These are phyloP conservation scores for Ceramica pisi DNA, from an alignment of 2,888 invertebrate species.

Conservation along the genomic window DNA sequence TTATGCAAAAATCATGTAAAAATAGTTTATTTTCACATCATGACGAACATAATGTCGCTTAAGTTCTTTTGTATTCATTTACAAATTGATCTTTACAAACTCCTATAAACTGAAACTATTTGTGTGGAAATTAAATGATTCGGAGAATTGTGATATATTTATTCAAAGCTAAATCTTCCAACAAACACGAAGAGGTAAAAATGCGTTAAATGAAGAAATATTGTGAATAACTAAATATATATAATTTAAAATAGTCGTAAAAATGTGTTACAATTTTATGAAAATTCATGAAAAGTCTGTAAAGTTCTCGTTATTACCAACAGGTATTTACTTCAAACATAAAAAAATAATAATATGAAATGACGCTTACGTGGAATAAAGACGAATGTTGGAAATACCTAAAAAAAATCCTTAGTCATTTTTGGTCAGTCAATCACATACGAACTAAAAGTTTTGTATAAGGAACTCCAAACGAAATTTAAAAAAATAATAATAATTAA, in stretches of 20 bases:
- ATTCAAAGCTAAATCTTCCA: slow-evolving; percentile 15
- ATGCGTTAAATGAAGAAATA: background rate
- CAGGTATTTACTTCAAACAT: slow-evolving; percentile 5
- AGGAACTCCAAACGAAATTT: background rate
- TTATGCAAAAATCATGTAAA: background rate
- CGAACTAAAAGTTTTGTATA: background rate
- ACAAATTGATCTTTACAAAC: slow-evolving; percentile 21
- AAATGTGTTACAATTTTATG: background rate
- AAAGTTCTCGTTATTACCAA: too few relatives aligned
- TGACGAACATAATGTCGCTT: background rate
- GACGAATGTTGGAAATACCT: background rate
- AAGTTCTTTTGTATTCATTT: background rate
- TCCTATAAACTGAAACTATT: too few relatives aligned
- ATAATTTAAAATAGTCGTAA: background rate
- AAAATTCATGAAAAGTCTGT: background rate
- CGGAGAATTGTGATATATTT: background rate
- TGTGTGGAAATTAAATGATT: too few relatives aligned
- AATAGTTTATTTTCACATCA: background rate
- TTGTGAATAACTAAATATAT: slow-evolving; percentile 12
- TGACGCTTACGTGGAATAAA: background rate
- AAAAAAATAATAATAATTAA: too few relatives aligned
- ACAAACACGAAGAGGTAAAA: background rate
- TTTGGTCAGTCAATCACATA: too few relatives aligned
- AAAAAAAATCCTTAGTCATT: background rate
- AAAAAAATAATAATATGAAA: background rate